These are phyloP conservation scores for Meloidogyne hapla DNA, from an alignment of 1,140 invertebrate genomes.

Conservation along the genomic window DNA sequence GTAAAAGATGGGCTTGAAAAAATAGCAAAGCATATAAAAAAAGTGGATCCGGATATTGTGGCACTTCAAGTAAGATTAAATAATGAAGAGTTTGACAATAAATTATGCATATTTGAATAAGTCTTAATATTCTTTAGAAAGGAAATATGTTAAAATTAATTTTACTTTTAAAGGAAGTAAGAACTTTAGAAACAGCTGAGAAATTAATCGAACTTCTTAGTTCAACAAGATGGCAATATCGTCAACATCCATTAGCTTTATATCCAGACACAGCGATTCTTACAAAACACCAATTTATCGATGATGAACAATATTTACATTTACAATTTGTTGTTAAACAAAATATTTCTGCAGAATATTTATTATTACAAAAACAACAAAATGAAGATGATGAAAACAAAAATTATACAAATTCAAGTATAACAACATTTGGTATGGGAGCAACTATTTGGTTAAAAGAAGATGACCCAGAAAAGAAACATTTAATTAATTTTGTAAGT, in stretches of 20 bases:
- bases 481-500: constrained; percentile 33
- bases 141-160: background rate
- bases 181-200: constrained; percentile 6
- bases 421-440: constrained; percentile 29
- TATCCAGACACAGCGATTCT: constrained; percentile 37
- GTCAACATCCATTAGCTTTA: constrained; percentile 3
- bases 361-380: background rate
- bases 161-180: constrained; percentile 22
- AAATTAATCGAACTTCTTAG: constrained; percentile 26
- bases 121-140: no score
- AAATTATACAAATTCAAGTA: constrained; percentile 4
- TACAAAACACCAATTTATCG: constrained; percentile 29
- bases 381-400: background rate
- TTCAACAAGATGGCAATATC: constrained; percentile 6
- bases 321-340: background rate
- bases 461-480: constrained; percentile 9
- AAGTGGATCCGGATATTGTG: constrained; percentile 42
- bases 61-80: constrained; percentile 34
- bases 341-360: background rate
- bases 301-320: constrained; percentile 1
- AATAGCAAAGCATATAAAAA: constrained; percentile 37
- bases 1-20: constrained; percentile 41
- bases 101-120: no score
- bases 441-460: constrained; percentile 16
- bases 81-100: no score